Evolutionary conservation across 1,140 invertebrate species (phyloP).

Genomic region (Caenorhabditis latens): DNA sequence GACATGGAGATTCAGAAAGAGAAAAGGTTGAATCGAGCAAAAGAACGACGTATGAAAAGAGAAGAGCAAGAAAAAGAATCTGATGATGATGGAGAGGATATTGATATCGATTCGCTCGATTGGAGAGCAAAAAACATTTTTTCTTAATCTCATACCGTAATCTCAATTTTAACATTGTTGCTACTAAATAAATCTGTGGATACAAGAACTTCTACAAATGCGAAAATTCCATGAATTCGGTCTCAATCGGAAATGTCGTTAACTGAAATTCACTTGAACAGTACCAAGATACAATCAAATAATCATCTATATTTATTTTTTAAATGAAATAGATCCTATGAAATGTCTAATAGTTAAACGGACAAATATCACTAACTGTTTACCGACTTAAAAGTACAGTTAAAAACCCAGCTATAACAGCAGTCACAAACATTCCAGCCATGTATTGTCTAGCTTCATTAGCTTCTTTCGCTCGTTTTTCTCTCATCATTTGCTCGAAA

Average conservation of each 20-base stretch:
- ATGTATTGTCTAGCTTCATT: constrained; percentile 60
- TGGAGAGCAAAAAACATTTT: constrained; percentile 41
- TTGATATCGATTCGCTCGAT: constrained; percentile 48
- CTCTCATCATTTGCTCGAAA: constrained; percentile 65
- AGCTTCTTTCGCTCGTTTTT: constrained; percentile 61
- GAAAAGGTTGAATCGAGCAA: constrained; percentile 34
- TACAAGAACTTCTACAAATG: too few species aligned
- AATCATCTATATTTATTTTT: neutral
- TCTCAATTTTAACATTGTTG: neutral
- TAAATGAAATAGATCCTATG: neutral
- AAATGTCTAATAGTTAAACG: neutral
- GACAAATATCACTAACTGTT: neutral
- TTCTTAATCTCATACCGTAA: neutral
- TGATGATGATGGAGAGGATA: constrained; percentile 8
- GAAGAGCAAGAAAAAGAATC: constrained; percentile 6
- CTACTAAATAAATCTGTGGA: too few species aligned
- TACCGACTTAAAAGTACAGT: constrained; percentile 19
- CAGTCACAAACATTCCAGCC: constrained; percentile 53
- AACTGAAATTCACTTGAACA: too few species aligned
- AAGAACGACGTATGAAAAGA: constrained; percentile 12
- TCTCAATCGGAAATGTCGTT: too few species aligned
- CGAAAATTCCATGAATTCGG: too few species aligned
- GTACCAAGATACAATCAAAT: neutral
- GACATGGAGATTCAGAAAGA: constrained; percentile 46
- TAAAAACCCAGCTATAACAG: constrained; percentile 21